Percentiles rank a stretch among this genome's conserved stretches.
Evolutionary conservation across 2,888 invertebrate genomes (phyloP).

Genomic region (Galerucella pusilla): DNA sequence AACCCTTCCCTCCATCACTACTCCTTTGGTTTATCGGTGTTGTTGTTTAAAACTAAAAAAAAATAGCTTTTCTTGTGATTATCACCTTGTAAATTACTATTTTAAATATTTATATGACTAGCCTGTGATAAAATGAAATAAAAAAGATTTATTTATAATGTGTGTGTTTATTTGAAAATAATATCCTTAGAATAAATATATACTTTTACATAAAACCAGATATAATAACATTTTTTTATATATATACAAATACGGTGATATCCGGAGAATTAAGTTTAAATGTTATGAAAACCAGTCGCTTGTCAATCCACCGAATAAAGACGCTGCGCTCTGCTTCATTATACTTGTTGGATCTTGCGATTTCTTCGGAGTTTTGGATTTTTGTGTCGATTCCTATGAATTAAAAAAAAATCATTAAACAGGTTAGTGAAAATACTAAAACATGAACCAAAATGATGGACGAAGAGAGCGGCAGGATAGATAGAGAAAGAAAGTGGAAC

Average conservation of each 20-base stretch:
- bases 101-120: slow-evolving; percentile 60
- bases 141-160: slow-evolving; percentile 47
- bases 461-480: too few relatives aligned
- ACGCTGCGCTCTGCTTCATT: slow-evolving; percentile 79
- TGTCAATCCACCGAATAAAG: slow-evolving; percentile 85
- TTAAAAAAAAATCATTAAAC: slow-evolving; percentile 12
- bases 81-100: slow-evolving; percentile 46
- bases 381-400: slow-evolving; percentile 40
- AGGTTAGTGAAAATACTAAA: too few relatives aligned
- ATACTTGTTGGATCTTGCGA: slow-evolving; percentile 67
- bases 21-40: slow-evolving; percentile 7
- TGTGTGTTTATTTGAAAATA: slow-evolving; percentile 26
- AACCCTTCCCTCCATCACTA: too few relatives aligned
- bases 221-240: slow-evolving; percentile 31
- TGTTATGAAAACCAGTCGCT: slow-evolving; percentile 80
- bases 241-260: slow-evolving; percentile 40
- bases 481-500: too few relatives aligned
- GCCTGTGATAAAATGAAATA: slow-evolving; percentile 61
- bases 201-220: slow-evolving; percentile 43
- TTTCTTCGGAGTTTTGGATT: slow-evolving; percentile 55
- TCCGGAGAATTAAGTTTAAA: slow-evolving; percentile 22
- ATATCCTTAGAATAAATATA: slow-evolving; percentile 46
- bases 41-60: slow-evolving; percentile 14
- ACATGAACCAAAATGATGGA: too few relatives aligned
- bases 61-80: slow-evolving; percentile 38